Evolutionary conservation across 2,113 vertebrate genomes (phyloP).

Genomic region (Rhea americana): DNA sequence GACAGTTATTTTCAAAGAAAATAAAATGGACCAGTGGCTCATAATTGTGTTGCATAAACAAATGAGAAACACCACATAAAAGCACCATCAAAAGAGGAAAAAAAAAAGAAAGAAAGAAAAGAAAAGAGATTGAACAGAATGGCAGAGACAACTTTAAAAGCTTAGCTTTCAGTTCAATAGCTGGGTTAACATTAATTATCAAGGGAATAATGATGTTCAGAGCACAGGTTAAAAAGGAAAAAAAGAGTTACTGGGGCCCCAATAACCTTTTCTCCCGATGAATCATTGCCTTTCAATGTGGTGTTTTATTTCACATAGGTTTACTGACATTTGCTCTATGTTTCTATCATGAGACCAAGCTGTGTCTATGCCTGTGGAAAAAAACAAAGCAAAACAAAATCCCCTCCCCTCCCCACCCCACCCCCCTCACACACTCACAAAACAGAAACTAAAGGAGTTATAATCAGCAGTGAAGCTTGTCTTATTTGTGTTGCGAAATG

Average conservation of each 20-base stretch:
- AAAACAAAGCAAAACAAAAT: not conserved
- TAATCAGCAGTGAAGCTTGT: not conserved
- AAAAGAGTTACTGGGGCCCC: conserved; percentile 65
- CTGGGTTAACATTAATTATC: not conserved
- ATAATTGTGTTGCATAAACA: not conserved
- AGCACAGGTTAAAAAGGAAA: conserved; percentile 38
- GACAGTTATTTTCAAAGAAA: not conserved
- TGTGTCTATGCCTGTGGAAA: conserved; percentile 41
- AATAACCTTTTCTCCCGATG: conserved; percentile 73
- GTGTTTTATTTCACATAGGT: conserved; percentile 74
- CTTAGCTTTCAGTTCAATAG: not conserved
- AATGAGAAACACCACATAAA: not conserved
- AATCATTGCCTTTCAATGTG: conserved; percentile 74
- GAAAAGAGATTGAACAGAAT: not conserved
- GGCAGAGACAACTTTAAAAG: not conserved
- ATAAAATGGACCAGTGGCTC: not conserved
- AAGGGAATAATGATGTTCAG: conserved; percentile 12
- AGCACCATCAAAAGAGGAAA: not conserved
- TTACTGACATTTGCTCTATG: conserved; percentile 67
- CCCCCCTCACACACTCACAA: not conserved
- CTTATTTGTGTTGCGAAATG: conserved; percentile 8
- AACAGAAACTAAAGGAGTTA: not conserved
- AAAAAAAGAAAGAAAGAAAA: not conserved
- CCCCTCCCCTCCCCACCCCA: no score
- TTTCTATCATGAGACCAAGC: conserved; percentile 52